A percentile compares a stretch with the other conserved stretches of the same genome.
These are phyloP conservation scores for Choreutis nemorana DNA, from an alignment of 2,888 invertebrate species.

Conservation along the genomic window DNA sequence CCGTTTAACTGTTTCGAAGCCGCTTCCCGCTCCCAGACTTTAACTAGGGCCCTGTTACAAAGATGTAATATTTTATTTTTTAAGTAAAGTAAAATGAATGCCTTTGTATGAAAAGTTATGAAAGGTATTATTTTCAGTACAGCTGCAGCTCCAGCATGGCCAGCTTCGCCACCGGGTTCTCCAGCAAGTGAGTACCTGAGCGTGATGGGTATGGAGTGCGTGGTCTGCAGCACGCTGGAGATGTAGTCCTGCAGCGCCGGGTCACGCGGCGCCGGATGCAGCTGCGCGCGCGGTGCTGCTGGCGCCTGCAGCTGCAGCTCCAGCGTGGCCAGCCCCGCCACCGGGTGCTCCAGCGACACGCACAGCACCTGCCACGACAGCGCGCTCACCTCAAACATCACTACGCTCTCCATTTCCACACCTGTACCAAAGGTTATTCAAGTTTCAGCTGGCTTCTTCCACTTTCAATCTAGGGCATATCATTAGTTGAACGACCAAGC, in stretches of 20 bases:
- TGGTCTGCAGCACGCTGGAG: conserved; percentile 77
- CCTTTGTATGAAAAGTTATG: too few relatives aligned
- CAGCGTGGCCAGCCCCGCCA: conserved; percentile 91
- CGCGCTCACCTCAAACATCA: conserved; percentile 94
- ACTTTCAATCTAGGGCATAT: too few relatives aligned
- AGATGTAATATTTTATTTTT: too few relatives aligned
- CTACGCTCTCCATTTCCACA: conserved; percentile 73
- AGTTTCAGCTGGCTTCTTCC: too few relatives aligned
- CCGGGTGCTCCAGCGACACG: conserved; percentile 90
- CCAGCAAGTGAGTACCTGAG: conserved; percentile 83
- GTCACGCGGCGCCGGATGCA: conserved; percentile 68
- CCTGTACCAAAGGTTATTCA: conserved; percentile 18
- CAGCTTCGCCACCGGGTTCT: conserved; percentile 92
- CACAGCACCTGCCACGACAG: conserved; percentile 89
- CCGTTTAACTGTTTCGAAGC: conserved; percentile 62
- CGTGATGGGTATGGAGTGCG: conserved; percentile 92
- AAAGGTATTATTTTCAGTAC: too few relatives aligned
- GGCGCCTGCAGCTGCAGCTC: conserved; percentile 88
- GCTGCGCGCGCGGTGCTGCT: conserved; percentile 78
- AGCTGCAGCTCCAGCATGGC: conserved; percentile 92
- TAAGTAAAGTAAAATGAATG: too few relatives aligned
- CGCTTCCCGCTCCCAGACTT: conserved; percentile 82
- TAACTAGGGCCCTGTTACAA: conserved; percentile 78
- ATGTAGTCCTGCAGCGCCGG: conserved; percentile 53
- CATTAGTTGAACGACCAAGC: too few relatives aligned